These are phyloP conservation scores for Asbolus verrucosus DNA, from an alignment of 1,140 invertebrate genomes.

Conservation along the genomic window DNA sequence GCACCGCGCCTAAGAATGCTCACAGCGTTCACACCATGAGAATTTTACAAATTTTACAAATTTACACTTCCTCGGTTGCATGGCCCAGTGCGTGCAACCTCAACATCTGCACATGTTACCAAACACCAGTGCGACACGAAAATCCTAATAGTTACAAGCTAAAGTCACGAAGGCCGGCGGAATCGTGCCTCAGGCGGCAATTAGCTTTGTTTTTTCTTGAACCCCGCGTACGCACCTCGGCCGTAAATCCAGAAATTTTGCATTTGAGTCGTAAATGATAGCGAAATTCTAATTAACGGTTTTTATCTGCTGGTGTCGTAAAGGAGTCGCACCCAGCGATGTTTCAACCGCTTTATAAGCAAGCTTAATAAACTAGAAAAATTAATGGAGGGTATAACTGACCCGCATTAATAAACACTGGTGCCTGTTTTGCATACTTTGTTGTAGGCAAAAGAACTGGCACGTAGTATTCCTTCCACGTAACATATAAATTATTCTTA, in stretches of 20 bases:
- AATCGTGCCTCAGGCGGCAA: conserved; percentile 19
- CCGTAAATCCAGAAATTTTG: conserved; percentile 26
- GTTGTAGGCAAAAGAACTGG: too few relatives aligned
- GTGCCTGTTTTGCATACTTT: conserved; percentile 12
- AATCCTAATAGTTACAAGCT: conserved; percentile 6
- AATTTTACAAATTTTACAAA: conserved; percentile 34
- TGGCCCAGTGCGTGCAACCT: conserved; percentile 21
- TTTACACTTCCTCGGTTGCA: conserved; percentile 27
- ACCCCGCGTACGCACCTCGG: conserved; percentile 7
- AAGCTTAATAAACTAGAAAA: conserved; percentile 34
- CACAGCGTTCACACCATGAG: conserved; percentile 20
- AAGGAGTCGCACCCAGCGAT: conserved; percentile 24
- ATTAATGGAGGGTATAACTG: conserved; percentile 38
- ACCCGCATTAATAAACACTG: conserved; percentile 23
- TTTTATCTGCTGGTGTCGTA: too few relatives aligned
- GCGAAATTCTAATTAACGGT: conserved; percentile 31
- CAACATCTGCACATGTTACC: conserved; percentile 38
- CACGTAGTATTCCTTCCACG: background rate
- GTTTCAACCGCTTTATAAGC: conserved; percentile 17
- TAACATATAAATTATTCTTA: conserved; percentile 23
- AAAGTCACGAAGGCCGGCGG: conserved; percentile 12
- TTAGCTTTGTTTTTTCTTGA: too few relatives aligned
- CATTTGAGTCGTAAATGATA: background rate
- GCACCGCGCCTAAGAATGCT: conserved; percentile 31
- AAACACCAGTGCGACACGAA: conserved; percentile 11